Evolutionary conservation across 1,140 invertebrate genomes (phyloP).

Genomic region (Spodoptera litura): DNA sequence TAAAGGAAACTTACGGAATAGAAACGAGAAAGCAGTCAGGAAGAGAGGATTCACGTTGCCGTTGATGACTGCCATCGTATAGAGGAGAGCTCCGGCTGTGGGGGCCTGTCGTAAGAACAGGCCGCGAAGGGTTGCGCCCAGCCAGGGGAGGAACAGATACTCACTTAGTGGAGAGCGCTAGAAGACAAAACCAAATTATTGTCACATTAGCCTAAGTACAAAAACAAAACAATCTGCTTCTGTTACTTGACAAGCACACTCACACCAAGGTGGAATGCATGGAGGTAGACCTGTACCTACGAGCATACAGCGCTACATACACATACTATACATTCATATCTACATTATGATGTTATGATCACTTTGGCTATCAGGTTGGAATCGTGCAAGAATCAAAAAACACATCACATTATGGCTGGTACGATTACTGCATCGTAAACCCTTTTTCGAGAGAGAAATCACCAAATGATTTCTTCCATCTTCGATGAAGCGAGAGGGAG

Average conservation of each 20-base stretch:
- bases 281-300: too few species aligned
- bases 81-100: slow-evolving; percentile 71
- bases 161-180: slow-evolving; percentile 73
- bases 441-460: not conserved
- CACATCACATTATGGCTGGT: slow-evolving; percentile 87
- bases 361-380: slow-evolving; percentile 75
- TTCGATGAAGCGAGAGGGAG: too few species aligned
- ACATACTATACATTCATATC: too few species aligned
- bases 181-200: not conserved
- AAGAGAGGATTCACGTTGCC: slow-evolving; percentile 70
- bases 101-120: slow-evolving; percentile 72
- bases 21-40: slow-evolving; percentile 67
- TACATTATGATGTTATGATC: too few species aligned
- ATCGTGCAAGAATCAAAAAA: slow-evolving; percentile 67
- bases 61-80: slow-evolving; percentile 73
- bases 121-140: slow-evolving; percentile 72
- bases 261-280: too few species aligned
- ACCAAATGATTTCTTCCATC: too few species aligned
- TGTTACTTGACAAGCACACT: too few species aligned
- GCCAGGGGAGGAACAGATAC: slow-evolving; percentile 76
- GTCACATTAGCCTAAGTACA: too few species aligned
- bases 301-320: too few species aligned
- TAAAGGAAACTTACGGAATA: slow-evolving; percentile 68
- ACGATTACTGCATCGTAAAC: slow-evolving; percentile 79
- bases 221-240: too few species aligned